Percentiles rank a stretch among this genome's conserved stretches.
Evolutionary conservation across 2,888 invertebrate genomes (phyloP).

Genomic region (Nebria salina): DNA sequence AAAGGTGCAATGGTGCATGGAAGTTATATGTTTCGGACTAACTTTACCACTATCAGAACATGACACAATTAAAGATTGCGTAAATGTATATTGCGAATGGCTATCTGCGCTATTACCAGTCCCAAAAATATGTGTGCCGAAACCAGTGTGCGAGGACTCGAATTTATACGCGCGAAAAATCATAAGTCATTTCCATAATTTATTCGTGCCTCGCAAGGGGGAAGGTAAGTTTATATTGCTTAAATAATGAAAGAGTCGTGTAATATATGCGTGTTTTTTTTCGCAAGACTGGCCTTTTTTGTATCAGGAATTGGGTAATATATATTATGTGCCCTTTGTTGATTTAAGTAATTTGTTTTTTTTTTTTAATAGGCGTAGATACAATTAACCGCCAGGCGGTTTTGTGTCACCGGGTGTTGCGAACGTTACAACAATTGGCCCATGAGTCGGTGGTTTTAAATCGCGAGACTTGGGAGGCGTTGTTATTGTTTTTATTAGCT

Average conservation of each 20-base stretch:
- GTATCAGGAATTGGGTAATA: conserved; percentile 86
- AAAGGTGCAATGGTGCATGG: conserved; percentile 88
- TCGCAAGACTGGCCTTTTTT: conserved; percentile 91
- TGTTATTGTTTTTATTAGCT: conserved; percentile 86
- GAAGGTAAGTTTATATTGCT: conserved; percentile 74
- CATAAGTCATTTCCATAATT: conserved; percentile 90
- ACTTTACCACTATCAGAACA: conserved; percentile 90
- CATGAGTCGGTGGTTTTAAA: conserved; percentile 80
- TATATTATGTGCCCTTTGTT: conserved; percentile 32
- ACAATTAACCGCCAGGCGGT: conserved; percentile 93
- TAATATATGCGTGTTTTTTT: conserved; percentile 56
- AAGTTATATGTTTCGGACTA: conserved; percentile 90
- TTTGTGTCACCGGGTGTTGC: conserved; percentile 88
- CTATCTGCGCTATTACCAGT: conserved; percentile 84
- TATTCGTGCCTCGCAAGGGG: conserved; percentile 92
- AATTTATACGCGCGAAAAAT: conserved; percentile 91
- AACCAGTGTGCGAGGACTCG: conserved; percentile 88
- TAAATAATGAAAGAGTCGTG: conserved; percentile 37
- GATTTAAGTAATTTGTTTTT: neutral
- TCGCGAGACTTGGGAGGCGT: conserved; percentile 89
- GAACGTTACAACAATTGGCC: conserved; percentile 84
- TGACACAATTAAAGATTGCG: conserved; percentile 94
- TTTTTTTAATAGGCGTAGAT: conserved; percentile 74
- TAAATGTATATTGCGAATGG: conserved; percentile 97
- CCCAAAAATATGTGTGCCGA: conserved; percentile 88